These are phyloP conservation scores for Todiramphus chloris DNA, from an alignment of 2,113 vertebrate species.

Conservation along the genomic window DNA sequence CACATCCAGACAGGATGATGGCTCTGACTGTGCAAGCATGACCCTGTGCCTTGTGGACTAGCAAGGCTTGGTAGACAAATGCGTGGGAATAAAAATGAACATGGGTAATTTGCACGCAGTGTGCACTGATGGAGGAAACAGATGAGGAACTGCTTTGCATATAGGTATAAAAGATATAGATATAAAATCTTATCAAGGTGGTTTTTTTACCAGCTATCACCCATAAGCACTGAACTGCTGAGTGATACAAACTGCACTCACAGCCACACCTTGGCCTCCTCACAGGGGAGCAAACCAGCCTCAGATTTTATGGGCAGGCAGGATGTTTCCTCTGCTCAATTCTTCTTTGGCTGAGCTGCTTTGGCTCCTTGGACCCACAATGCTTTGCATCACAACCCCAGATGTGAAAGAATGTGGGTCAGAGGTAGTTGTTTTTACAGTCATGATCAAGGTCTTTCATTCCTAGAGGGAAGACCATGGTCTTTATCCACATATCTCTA, in stretches of 20 bases:
- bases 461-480: neutral
- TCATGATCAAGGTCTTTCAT: neutral
- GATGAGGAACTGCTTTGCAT: neutral
- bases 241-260: neutral
- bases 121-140: neutral
- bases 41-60: neutral
- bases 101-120: neutral
- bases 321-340: neutral
- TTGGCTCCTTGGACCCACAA: neutral
- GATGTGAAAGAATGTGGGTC: neutral
- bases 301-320: fast-evolving
- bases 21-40: neutral
- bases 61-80: neutral
- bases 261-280: neutral
- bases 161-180: neutral
- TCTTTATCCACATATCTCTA: neutral
- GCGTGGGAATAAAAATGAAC: neutral
- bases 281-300: neutral
- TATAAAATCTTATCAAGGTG: neutral
- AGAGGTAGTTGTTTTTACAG: neutral
- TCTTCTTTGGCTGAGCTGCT: neutral
- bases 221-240: neutral
- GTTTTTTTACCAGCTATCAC: neutral
- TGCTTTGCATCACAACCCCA: neutral
- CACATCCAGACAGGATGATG: neutral